A percentile compares a stretch with the other conserved stretches of the same genome.
These are phyloP conservation scores for Enteromius paludinosus DNA, from an alignment of 2,797 vertebrate species.

Conservation along the genomic window DNA sequence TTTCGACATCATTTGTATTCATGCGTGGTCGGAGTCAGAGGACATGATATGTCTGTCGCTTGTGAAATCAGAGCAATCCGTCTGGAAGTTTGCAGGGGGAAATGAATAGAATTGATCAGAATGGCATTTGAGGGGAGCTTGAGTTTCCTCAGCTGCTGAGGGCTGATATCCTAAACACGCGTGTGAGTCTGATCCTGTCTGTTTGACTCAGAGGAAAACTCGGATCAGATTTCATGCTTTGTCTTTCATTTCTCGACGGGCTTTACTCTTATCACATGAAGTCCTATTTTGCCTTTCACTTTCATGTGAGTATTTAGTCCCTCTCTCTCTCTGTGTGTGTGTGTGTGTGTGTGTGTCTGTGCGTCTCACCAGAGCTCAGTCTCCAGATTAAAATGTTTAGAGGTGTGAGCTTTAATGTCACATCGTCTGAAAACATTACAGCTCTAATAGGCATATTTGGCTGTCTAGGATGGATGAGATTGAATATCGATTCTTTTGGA, in stretches of 20 bases:
- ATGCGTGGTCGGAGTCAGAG: conserved; percentile 62
- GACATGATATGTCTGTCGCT: conserved; percentile 62
- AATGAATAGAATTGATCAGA: conserved; percentile 72
- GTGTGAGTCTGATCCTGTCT: conserved; percentile 64
- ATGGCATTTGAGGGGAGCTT: conserved; percentile 70
- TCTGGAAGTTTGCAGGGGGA: conserved; percentile 45
- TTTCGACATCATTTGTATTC: conserved; percentile 70
- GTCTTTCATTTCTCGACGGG: conserved; percentile 62
- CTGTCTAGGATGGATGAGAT: conserved; percentile 24
- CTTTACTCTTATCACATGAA: conserved; percentile 69
- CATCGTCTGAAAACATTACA: conserved; percentile 22
- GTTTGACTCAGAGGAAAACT: conserved; percentile 64
- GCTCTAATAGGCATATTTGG: conserved; percentile 26
- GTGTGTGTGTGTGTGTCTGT: neutral
- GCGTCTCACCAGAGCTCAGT: neutral
- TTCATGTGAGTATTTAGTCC: conserved; percentile 50
- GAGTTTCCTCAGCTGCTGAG: conserved; percentile 65
- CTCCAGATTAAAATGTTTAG: conserved; percentile 56
- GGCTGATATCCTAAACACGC: conserved; percentile 70
- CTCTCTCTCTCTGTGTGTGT: conserved; percentile 33
- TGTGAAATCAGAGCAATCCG: conserved; percentile 59
- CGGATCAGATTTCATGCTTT: conserved; percentile 70
- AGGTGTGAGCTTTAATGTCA: conserved; percentile 52
- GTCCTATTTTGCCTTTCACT: conserved; percentile 66
- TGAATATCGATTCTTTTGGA: conserved; percentile 23